phyloP scores from a whole-genome alignment of 2,797 vertebrate genomes.

The Poeciliopsis paucimaculata region DNA sequence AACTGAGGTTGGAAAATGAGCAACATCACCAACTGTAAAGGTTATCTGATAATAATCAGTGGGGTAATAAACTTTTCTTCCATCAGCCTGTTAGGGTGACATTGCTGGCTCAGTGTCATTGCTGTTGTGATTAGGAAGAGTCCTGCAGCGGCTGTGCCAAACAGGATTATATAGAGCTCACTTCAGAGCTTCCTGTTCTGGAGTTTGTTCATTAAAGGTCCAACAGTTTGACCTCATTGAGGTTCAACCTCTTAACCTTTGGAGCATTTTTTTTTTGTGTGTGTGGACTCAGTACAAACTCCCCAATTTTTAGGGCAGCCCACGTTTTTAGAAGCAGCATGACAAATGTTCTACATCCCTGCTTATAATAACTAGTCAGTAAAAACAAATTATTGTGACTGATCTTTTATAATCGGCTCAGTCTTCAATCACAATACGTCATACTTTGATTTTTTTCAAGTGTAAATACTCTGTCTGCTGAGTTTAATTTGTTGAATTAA shows the following conservation, averaged over 20 bases:
- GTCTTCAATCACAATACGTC: too few relatives aligned
- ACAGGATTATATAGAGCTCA: slow-evolving; percentile 7
- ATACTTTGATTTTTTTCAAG: not conserved
- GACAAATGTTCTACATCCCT: not conserved
- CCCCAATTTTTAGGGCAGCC: not conserved
- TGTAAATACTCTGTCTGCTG: not conserved
- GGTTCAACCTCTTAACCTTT: not conserved
- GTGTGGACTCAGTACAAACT: not conserved
- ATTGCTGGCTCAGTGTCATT: not conserved
- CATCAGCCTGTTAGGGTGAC: not conserved
- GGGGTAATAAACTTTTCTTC: not conserved
- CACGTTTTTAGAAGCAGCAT: not conserved
- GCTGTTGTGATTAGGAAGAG: not conserved
- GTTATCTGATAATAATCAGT: slow-evolving; percentile 2
- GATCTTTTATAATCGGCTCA: too few relatives aligned
- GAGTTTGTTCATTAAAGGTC: slow-evolving; percentile 1
- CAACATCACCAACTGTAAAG: not conserved
- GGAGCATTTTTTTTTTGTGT: not conserved
- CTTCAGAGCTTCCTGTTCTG: not conserved
- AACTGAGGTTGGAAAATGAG: not conserved
- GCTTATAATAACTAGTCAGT: not conserved
- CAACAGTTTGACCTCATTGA: not conserved
- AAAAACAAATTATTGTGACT: not conserved
- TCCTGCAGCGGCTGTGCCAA: not conserved
- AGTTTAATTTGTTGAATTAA: not conserved